These are phyloP conservation scores for Excalfactoria chinensis DNA, from an alignment of 2,113 vertebrate species.

Conservation along the genomic window DNA sequence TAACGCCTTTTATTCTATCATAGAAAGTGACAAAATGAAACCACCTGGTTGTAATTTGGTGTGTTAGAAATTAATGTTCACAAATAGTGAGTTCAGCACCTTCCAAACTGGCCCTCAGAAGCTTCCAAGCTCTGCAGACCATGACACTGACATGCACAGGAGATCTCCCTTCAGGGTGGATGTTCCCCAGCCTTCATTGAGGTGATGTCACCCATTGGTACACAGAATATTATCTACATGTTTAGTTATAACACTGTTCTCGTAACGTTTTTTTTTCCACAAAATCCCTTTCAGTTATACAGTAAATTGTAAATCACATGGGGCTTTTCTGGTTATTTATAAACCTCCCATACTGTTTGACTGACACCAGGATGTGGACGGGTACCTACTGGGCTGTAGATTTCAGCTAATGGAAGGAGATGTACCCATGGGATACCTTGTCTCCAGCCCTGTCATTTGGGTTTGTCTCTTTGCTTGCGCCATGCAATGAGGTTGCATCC, in stretches of 20 bases:
- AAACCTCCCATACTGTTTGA: not conserved
- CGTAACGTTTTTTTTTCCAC: fast-evolving
- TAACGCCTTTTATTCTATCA: not conserved
- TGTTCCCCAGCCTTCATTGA: not conserved
- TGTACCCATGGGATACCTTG: fast-evolving
- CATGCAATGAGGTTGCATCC: not conserved
- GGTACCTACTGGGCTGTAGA: fast-evolving
- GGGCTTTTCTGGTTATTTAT: not conserved
- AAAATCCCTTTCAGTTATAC: not conserved
- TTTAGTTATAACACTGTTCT: not conserved
- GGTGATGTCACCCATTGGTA: not conserved
- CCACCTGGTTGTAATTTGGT: not conserved
- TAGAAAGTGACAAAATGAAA: not conserved
- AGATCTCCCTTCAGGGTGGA: not conserved
- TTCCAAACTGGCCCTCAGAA: not conserved
- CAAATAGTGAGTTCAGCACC: not conserved
- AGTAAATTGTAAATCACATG: no score
- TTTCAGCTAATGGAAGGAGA: not conserved
- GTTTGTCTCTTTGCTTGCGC: not conserved
- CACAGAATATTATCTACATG: fast-evolving
- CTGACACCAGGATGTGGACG: not conserved
- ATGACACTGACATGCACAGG: fast-evolving
- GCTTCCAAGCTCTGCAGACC: not conserved
- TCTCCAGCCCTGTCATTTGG: fast-evolving
- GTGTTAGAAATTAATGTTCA: not conserved